Evolutionary conservation across 2,888 invertebrate species (phyloP), one percentile per base, ranked within the genome.

Genomic region (Lochmaea capreae): DNA sequence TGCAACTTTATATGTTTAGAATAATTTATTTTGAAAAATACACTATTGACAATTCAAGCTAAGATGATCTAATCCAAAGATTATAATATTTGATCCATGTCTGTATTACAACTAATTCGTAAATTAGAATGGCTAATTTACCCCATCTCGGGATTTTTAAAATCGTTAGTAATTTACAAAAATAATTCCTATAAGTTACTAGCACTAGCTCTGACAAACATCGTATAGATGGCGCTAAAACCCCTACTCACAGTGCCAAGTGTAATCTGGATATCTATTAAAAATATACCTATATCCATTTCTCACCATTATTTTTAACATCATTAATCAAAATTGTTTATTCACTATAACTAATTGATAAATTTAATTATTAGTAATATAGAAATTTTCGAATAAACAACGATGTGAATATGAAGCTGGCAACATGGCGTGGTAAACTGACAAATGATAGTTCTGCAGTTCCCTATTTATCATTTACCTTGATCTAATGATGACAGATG

Each of bases 401-500:
- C 2, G 9, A 54, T 10, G 18, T 18, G 18, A 54, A 9, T n/a
- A 18, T 54, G 16, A 18, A 54, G 16, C 16, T 54, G 54, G 18
- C 54, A 54, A 54, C 54, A 18, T 54, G 3, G 9, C 6, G 10
- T 2, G 10, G 54, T 10, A 16, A 8, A 3, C 33, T 65, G 65
- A 65, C 71, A 57, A 59, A 3, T 63, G 61, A 63, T 54, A 71
- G 26, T 42, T 65, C 14, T 57, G 71, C 57, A 52, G 43, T 33
- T 71, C 18, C 54, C 26, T 57, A 52, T 54, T 54, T 54, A 52
- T 16, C 62, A 62, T 63, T 70, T 69, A 39, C 18, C n/a, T 43
- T 70, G 43, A 43, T 63, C 42, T 49, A 18, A 57, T 65, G 57
- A 59, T 71, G 71, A 71, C 71, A 71, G 65, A 78, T 77, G 78